Conservation (phyloP, 2,113 vertebrate genomes). For the Melanerpes aurifrons region DNA sequence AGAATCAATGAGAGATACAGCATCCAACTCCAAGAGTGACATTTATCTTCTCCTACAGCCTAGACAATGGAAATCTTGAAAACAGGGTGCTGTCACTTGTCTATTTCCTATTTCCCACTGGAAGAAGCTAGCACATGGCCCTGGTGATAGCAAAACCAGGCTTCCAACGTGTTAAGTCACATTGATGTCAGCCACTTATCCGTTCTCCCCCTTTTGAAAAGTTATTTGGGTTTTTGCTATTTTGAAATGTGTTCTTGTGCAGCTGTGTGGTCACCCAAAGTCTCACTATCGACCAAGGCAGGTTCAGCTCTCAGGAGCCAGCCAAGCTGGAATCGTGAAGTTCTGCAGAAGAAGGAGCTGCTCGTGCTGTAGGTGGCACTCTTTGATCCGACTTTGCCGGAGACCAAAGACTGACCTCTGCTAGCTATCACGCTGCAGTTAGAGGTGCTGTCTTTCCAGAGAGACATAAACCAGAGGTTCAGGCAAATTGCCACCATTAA, state of each 20-base stretch:
- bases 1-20: rapidly evolving
- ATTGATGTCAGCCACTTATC: rapidly evolving
- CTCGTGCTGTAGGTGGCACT: background rate
- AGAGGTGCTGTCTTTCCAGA: background rate
- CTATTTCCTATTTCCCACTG: background rate
- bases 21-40: background rate
- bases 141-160: rapidly evolving
- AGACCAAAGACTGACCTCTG: background rate
- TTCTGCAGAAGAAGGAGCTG: background rate
- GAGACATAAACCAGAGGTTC: background rate
- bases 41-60: background rate
- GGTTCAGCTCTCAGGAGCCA: rapidly evolving
- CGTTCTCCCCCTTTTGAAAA: rapidly evolving
- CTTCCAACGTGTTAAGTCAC: rapidly evolving
- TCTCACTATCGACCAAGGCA: rapidly evolving
- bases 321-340: rapidly evolving
- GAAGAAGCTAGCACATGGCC: rapidly evolving
- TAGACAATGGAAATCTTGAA: background rate
- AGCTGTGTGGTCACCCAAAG: background rate
- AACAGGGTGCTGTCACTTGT: rapidly evolving
- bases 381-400: background rate
- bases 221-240: rapidly evolving
- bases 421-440: background rate
- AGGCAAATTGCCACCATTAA: constrained; percentile 1
- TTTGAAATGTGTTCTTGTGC: background rate